phyloP scores from a whole-genome alignment of 64 coral and sea anemone genomes.

The Dendrophyllia cribrosa region DNA sequence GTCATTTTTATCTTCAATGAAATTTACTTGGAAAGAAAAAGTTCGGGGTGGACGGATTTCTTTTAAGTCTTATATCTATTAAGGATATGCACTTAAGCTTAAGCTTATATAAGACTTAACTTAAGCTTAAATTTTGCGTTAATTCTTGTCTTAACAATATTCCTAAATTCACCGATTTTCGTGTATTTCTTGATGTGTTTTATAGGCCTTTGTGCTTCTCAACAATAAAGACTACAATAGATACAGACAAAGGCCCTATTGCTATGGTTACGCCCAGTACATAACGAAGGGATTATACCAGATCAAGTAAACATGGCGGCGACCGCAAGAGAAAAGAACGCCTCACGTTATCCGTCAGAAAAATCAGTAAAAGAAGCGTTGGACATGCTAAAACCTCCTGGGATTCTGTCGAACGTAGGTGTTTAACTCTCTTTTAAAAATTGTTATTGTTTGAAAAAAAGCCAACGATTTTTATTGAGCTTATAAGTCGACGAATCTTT shows the following conservation, averaged over 20 bases:
- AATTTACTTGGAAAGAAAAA: too few species aligned
- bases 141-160: background rate
- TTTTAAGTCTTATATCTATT: too few species aligned
- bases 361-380: slow-evolving; percentile 78
- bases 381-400: slow-evolving; percentile 82
- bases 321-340: slow-evolving; percentile 47
- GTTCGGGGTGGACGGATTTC: too few species aligned
- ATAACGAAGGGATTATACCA: background rate
- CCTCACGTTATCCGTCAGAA: slow-evolving; percentile 77
- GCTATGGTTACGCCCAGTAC: slow-evolving; percentile 38
- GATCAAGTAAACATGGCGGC: slow-evolving; percentile 44
- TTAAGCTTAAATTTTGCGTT: background rate
- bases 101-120: too few species aligned
- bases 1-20: too few species aligned
- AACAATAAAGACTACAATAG: background rate
- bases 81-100: too few species aligned
- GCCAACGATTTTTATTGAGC: background rate
- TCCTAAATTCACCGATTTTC: background rate
- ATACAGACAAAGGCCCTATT: background rate
- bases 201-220: background rate
- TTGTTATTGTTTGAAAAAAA: background rate
- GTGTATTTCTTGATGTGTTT: background rate
- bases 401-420: slow-evolving; percentile 84
- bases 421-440: background rate
- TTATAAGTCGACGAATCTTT: background rate